Base-by-base conservation (phyloP, 2,113 vertebrate genomes). In the Thymallus thymallus region DNA sequence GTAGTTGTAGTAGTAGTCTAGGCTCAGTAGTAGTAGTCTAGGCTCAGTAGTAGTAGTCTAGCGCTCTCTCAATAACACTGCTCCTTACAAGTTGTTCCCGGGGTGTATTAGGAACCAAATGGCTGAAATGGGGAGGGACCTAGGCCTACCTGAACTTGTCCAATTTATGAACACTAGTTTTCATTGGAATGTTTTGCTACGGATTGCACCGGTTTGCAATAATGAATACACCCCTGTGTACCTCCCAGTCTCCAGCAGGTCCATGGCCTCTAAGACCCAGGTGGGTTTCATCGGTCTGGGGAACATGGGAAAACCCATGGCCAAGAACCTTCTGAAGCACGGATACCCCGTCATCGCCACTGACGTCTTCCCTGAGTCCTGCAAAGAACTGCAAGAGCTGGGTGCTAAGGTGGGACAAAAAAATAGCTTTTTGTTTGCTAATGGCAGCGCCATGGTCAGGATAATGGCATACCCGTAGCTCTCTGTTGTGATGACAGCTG, bases 281-380 rank as follows among this genome's bases (percentile, higher is more conserved):
- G 95, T 99, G 88, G 98, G 98, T 84, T 99, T 99, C 82, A 70
- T 99, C 89, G 98, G 98, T 58, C 89, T 99, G 86, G 98, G 98
- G 73, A 98, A 99, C 80, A 99, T 99, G 98, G 98, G 98, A 78
- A 98, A 95, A 87, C 97, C 97, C 80, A 99, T 99, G 98, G 98
- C 98, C 72, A 98, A 96, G 93, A 99, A 99, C 83, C 92, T 99
- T 83, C 81, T 98, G 85, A 97, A 98, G 84, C 93, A 98, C 18
- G 97, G 97, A 79, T 99, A 98, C 82, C 98, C 97, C 9, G 90
- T 99, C 74, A 91, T 98, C 82, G 94, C 96, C 51, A 94, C 95
- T 46, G 98, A 99, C 87, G 92, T 98, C 13, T 99, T 99, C 87
- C 98, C 98, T 62, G 98, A 98, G 87, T 95, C 96, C 24, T 98